phyloP scores from a whole-genome alignment of 2,888 invertebrate genomes.

The Hydrotaea cyrtoneurina region DNA sequence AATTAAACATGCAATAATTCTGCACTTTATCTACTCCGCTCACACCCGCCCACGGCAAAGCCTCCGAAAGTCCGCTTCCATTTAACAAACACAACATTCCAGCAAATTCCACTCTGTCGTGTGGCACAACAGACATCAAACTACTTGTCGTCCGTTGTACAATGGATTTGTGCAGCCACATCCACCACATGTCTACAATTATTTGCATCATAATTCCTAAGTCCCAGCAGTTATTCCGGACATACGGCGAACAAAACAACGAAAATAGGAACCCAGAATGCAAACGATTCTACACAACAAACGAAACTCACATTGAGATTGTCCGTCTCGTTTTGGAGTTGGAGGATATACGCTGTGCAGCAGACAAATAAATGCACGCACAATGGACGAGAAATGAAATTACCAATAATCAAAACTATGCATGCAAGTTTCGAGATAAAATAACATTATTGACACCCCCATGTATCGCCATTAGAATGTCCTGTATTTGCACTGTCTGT shows the following conservation, averaged over 20 bases:
- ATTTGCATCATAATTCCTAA: constrained; percentile 61
- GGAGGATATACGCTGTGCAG: constrained; percentile 35
- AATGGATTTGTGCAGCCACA: constrained; percentile 2
- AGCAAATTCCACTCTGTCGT: not conserved
- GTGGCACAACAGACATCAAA: not conserved
- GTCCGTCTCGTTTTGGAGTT: not conserved
- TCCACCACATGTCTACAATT: constrained; percentile 54
- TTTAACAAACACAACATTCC: not conserved
- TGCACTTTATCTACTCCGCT: not conserved
- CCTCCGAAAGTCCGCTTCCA: not conserved
- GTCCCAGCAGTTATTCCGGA: not conserved
- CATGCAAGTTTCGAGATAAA: constrained; percentile 62
- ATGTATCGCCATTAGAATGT: constrained; percentile 57
- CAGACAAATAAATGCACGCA: constrained; percentile 48
- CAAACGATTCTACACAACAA: constrained; percentile 6
- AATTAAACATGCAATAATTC: constrained; percentile 21
- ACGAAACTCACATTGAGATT: not conserved
- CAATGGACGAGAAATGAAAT: constrained; percentile 38
- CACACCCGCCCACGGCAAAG: not conserved
- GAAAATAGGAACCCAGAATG: not conserved
- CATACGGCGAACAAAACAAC: no score
- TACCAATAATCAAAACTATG: constrained; percentile 64
- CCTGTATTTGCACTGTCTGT: constrained; percentile 48
- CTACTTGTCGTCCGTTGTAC: not conserved
- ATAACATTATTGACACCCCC: constrained; percentile 66